Percentiles rank a stretch among this genome's conserved stretches.
phyloP scores from a whole-genome alignment of 2,888 invertebrate genomes.

The Eupithecia dodoneata region DNA sequence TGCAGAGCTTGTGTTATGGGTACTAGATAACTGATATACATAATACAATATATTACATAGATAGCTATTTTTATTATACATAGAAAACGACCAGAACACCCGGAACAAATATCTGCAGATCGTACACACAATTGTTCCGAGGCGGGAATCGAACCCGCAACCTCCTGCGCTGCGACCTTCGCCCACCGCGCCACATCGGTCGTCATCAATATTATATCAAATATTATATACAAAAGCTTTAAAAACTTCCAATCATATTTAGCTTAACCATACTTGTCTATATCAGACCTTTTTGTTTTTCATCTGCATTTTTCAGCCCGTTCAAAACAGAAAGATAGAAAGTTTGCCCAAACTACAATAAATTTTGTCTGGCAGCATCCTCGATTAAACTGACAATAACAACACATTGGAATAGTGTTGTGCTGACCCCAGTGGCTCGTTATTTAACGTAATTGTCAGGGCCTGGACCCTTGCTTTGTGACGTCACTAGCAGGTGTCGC shows the following conservation, averaged over 20 bases:
- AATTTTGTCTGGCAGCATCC: conserved; percentile 27
- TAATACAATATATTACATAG: no score
- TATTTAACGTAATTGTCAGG: conserved; percentile 44
- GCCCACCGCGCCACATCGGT: no score
- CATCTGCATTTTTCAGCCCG: not conserved
- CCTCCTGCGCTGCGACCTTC: no score
- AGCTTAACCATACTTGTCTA: not conserved
- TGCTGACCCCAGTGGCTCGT: conserved; percentile 41
- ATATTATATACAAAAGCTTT: not conserved
- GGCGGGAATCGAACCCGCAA: no score
- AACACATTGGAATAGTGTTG: conserved; percentile 35
- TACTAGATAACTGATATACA: no score
- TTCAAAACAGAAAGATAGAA: conserved; percentile 17
- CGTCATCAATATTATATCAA: no score
- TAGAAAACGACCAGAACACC: no score
- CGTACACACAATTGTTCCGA: no score
- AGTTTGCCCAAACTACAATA: conserved; percentile 20
- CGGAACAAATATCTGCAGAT: no score
- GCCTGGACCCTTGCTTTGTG: conserved; percentile 42
- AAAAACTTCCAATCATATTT: not conserved
- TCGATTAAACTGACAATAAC: conserved; percentile 32
- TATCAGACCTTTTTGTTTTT: not conserved
- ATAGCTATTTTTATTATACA: no score
- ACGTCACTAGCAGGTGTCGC: conserved; percentile 37
- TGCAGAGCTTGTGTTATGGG: no score